Conservation (phyloP, 2,888 invertebrate species). For the Zele albiditarsus region DNA sequence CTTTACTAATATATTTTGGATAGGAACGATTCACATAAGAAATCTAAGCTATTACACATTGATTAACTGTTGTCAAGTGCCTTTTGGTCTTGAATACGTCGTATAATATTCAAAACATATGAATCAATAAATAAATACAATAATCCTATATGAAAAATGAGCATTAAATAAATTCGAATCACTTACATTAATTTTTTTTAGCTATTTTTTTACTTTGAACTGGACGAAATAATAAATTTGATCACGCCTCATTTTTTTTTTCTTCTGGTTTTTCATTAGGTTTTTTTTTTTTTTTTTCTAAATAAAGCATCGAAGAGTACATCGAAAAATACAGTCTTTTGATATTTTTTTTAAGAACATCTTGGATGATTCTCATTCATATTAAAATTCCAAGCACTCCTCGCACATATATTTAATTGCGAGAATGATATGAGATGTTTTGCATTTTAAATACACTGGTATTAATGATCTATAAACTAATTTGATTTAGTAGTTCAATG, state of each 20-base stretch:
- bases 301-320: conserved; percentile 43
- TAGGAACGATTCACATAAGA: conserved; percentile 53
- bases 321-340: conserved; percentile 54
- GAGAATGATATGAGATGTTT: conserved; percentile 31
- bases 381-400: conserved; percentile 29
- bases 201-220: conserved; percentile 14
- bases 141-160: conserved; percentile 4
- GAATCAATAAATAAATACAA: conserved; percentile 36
- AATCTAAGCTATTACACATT: conserved; percentile 53
- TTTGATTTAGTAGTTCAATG: background rate
- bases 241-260: conserved; percentile 28
- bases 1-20: conserved; percentile 38
- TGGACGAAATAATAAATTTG: conserved; percentile 7
- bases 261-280: conserved; percentile 26
- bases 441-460: conserved; percentile 7
- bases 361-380: conserved; percentile 20
- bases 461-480: conserved; percentile 15
- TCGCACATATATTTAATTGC: background rate
- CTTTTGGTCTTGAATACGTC: conserved; percentile 40
- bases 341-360: conserved; percentile 43
- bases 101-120: conserved; percentile 5
- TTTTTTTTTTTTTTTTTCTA: conserved; percentile 37
- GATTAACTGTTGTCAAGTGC: conserved; percentile 47
- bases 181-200: conserved; percentile 23
- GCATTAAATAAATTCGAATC: conserved; percentile 40